Conservation (phyloP, 2,888 invertebrate genomes). For the Ornithoptera priamus region DNA sequence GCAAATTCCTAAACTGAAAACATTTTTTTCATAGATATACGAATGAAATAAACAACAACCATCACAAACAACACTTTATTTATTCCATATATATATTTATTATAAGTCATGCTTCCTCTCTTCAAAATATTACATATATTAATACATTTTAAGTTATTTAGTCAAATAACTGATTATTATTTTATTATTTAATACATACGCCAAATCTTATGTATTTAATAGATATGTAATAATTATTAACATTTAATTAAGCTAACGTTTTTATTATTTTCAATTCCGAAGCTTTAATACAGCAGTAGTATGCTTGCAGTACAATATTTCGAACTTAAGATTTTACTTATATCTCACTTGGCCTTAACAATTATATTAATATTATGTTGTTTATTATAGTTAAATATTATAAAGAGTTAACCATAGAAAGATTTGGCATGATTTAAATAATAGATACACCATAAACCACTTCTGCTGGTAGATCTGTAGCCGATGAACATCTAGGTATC, state of each 20-base stretch:
- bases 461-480: too few relatives aligned
- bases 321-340: too few relatives aligned
- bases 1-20: too few relatives aligned
- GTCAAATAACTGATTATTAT: background rate
- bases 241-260: background rate
- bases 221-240: background rate
- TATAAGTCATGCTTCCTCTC: background rate
- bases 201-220: background rate
- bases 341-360: too few relatives aligned
- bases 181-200: too few relatives aligned
- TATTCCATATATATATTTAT: background rate
- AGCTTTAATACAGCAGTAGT: background rate
- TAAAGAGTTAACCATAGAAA: too few relatives aligned
- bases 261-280: background rate
- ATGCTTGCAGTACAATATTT: background rate
- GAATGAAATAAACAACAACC: background rate
- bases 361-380: too few relatives aligned
- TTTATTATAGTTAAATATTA: too few relatives aligned
- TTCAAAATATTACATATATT: background rate
- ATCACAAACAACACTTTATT: background rate
- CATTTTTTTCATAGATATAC: too few relatives aligned
- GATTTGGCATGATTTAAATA: too few relatives aligned
- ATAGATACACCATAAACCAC: too few relatives aligned
- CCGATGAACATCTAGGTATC: too few relatives aligned
- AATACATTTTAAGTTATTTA: background rate